These are phyloP conservation scores for Heliconius melpomene DNA, from an alignment of 1,140 invertebrate genomes.

Conservation along the genomic window DNA sequence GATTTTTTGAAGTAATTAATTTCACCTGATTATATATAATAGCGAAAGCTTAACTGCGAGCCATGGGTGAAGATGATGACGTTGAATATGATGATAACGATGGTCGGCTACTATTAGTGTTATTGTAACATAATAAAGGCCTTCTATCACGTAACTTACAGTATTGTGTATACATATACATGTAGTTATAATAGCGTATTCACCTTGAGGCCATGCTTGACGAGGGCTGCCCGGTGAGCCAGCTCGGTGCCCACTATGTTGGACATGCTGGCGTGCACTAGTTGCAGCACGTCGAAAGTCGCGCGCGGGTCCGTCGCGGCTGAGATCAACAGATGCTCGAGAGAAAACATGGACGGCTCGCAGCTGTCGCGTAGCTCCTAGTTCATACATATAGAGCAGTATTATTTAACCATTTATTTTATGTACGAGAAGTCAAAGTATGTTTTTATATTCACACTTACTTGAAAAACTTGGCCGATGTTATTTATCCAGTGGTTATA, in stretches of 20 bases:
- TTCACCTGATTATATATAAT: no score
- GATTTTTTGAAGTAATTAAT: no score
- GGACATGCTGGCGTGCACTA: slow-evolving; percentile 77
- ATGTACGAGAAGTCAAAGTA: background rate
- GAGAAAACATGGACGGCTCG: slow-evolving; percentile 95
- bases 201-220: slow-evolving; percentile 58
- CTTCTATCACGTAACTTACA: no score
- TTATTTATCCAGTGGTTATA: slow-evolving; percentile 90
- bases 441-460: slow-evolving; percentile 58
- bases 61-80: no score
- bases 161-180: no score
- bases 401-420: background rate
- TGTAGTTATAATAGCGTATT: background rate
- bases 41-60: no score
- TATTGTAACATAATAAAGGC: no score
- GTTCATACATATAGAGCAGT: background rate
- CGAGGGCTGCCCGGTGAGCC: slow-evolving; percentile 69
- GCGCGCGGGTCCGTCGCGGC: slow-evolving; percentile 87
- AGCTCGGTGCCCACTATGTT: slow-evolving; percentile 65
- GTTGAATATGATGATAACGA: no score
- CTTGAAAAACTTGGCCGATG: slow-evolving; percentile 88
- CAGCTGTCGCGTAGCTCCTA: slow-evolving; percentile 91
- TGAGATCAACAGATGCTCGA: slow-evolving; percentile 91
- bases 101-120: no score
- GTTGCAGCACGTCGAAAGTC: slow-evolving; percentile 85